Evolutionary conservation across 2,113 vertebrate species (phyloP), one percentile per base, ranked within the genome.

Genomic region (Dascyllus trimaculatus): DNA sequence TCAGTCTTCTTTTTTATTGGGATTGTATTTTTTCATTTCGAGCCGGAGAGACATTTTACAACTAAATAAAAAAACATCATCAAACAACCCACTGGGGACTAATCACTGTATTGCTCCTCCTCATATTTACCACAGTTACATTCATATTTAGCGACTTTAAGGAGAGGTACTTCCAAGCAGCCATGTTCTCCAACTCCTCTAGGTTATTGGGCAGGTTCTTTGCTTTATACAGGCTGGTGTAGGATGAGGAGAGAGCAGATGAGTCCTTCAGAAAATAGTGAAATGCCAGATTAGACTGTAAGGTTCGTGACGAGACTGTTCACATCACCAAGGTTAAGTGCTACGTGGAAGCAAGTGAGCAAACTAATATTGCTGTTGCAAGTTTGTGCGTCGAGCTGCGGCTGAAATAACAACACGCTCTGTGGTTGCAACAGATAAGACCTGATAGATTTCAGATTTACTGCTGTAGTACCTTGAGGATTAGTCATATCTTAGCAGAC

Each of bases 391-490:
- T 58, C 26, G 22, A 9, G 58, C 46, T n/a, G 29, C 61, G 82
- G 75, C 74, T 78, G 65, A 71, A 72, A 74, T 64, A 81, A 38
- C 60, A 43, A 19, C 43, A 26, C 24, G 52, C 29, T 29, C 29
- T 29, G 3, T 5, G 29, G 29, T n/a, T 29, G 29, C 29, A 29
- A 18, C 1, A 70, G 82, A 85, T 84, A 57, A 83, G 65, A 75
- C 59, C 70, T 2, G 19, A 84, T 35, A 29, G 14, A 61, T 73
- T 73, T 74, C 53, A 67, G 57, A 76, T 84, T 80, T 29, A 49
- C 56, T 66, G 69, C 77, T 4, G 29, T n/a, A 56, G 70, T 43
- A 48, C 71, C 58, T 71, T 70, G 53, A 78, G 81, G 65, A 78
- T 75, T 68, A 72, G 78, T 46, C 29, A 3, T 63, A 69, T 71